These are phyloP conservation scores for Mus minutoides DNA, from an alignment of 2,797 vertebrate species.

Conservation along the genomic window DNA sequence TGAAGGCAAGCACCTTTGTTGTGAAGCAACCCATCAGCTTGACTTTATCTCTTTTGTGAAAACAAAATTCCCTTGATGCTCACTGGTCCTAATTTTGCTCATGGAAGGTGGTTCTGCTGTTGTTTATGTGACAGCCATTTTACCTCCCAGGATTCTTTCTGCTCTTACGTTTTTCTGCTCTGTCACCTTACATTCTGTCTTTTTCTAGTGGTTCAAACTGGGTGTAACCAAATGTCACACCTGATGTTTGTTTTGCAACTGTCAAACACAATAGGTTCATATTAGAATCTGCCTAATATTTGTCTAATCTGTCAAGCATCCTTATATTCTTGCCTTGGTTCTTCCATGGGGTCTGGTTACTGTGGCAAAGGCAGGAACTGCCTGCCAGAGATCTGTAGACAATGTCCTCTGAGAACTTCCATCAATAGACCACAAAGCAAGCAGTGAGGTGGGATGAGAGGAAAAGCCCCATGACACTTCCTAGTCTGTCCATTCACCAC, in stretches of 20 bases:
- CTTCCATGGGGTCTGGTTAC: neutral
- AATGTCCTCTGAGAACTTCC: neutral
- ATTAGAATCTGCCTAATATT: neutral
- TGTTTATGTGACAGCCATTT: neutral
- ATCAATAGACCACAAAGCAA: fast-evolving
- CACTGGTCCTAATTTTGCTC: neutral
- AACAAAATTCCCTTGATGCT: neutral
- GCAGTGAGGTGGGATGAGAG: neutral
- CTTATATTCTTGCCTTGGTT: neutral
- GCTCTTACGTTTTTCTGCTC: neutral
- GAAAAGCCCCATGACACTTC: neutral
- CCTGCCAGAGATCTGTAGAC: neutral
- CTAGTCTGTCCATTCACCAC: neutral
- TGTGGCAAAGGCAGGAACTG: neutral
- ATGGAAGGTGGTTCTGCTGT: neutral
- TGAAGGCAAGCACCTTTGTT: neutral
- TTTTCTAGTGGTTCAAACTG: neutral
- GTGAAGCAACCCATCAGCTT: neutral
- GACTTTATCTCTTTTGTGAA: neutral
- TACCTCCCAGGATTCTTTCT: neutral
- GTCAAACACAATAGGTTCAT: neutral
- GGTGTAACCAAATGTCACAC: neutral
- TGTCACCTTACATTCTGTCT: neutral
- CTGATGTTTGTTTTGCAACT: neutral
- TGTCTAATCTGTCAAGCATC: neutral